These are phyloP conservation scores for Mechanitis mazaeus DNA, from an alignment of 2,888 invertebrate species.

Conservation along the genomic window DNA sequence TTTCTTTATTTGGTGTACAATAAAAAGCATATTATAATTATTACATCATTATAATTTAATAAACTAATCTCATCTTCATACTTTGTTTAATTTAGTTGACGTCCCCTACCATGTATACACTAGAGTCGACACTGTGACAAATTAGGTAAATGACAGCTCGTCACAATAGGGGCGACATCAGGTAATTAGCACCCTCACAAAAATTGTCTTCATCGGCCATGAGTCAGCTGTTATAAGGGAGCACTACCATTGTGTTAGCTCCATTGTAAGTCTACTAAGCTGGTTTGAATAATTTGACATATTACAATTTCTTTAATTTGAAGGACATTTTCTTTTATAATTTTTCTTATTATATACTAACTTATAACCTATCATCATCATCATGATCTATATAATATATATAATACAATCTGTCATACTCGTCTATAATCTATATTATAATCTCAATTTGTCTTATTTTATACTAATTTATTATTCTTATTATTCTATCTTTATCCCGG, in stretches of 20 bases:
- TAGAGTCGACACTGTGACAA: constrained; percentile 7
- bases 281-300: neutral
- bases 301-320: too few species aligned
- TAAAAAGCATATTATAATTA: too few species aligned
- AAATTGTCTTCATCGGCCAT: constrained; percentile 9
- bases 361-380: too few species aligned
- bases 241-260: neutral
- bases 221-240: constrained; percentile 16
- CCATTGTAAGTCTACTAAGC: neutral
- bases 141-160: constrained; percentile 6
- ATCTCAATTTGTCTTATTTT: too few species aligned
- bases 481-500: too few species aligned
- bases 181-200: constrained; percentile 12
- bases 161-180: constrained; percentile 11
- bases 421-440: too few species aligned
- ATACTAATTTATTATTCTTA: neutral
- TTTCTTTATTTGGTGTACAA: too few species aligned
- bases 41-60: too few species aligned
- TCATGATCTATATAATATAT: too few species aligned
- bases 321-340: too few species aligned
- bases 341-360: too few species aligned
- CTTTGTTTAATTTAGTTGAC: neutral
- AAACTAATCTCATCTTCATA: neutral
- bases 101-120: neutral
- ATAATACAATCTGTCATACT: too few species aligned